Base-by-base conservation (phyloP, 2,888 invertebrate genomes). In the Chydorus sphaericus region DNA sequence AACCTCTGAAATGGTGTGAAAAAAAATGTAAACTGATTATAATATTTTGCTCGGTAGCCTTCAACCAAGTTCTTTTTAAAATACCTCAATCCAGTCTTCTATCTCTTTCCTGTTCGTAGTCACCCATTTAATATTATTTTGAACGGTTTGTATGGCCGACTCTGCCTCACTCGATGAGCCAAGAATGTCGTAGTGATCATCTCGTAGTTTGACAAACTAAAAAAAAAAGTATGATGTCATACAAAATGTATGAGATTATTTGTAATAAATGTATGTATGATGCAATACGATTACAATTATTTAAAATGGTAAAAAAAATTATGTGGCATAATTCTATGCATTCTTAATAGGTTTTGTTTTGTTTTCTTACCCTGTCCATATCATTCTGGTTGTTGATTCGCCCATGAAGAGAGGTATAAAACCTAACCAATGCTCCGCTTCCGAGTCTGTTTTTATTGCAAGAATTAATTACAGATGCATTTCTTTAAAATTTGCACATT, bases 91-190 rank as follows among this genome's bases (percentile, higher is more conserved):
- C 91, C 92, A 92, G 31, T 78, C 71, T 3, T 81, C 77, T 58
- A 92, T 85, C 2, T 77, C 76, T 54, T 77, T 72, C 65, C 83
- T 85, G 70, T 89, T 85, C 49, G 73, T 74, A 53, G 81, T 74
- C 77, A 85, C 82, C 92, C 92, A 93, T 60, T 80, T 77, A 1
- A 90, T 82, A 67, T 91, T 90, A 4, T 83, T 81, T 61, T 82
- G 78, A 0, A 83, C 82, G 53, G 82, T 79, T 66, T 92, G 92
- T 8, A 90, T 69, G 0, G 85, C 81, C 69, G 91, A 91, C 58
- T 81, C 78, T 0, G 86, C 79, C 0, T 81, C 60, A 54, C 78
- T 77, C 0, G 82, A 73, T 16, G 82, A 80, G 0, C 85, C 83
- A 11, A 85, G 73, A 57, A 85, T 82, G 44, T 78, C 75, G 57